A percentile compares a stretch with the other conserved stretches of the same genome.
These are phyloP conservation scores for Criorhina ranunculi DNA, from an alignment of 2,888 invertebrate genomes.

Conservation along the genomic window DNA sequence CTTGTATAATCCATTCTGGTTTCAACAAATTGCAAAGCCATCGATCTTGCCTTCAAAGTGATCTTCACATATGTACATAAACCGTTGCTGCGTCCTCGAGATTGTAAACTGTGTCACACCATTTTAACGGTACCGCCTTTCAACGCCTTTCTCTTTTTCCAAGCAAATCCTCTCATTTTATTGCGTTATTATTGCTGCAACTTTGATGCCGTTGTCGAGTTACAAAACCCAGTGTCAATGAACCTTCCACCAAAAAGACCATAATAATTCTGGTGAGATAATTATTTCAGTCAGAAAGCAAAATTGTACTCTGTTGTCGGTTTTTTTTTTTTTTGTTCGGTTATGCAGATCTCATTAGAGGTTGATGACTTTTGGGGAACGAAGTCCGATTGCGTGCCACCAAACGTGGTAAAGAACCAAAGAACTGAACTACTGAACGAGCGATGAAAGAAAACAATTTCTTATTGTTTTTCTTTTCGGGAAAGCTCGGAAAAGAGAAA, in stretches of 20 bases:
- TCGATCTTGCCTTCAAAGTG: no score
- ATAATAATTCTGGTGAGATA: constrained; percentile 60
- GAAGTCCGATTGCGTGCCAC: constrained; percentile 56
- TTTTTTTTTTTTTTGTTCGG: constrained; percentile 32
- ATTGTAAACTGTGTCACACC: constrained; percentile 49
- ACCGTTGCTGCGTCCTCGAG: no score
- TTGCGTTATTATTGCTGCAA: constrained; percentile 16
- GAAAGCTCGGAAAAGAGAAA: constrained; percentile 66
- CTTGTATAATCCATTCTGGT: no score
- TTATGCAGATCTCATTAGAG: constrained; percentile 66
- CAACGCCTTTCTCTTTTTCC: constrained; percentile 57
- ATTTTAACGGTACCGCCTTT: constrained; percentile 54
- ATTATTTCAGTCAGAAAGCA: constrained; percentile 61
- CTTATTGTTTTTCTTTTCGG: constrained; percentile 59
- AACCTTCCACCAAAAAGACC: constrained; percentile 35
- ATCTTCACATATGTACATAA: no score
- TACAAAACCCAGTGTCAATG: constrained; percentile 56
- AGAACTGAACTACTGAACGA: constrained; percentile 16
- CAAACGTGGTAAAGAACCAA: constrained; percentile 41
- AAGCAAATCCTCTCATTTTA: constrained; percentile 24
- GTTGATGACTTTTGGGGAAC: constrained; percentile 64
- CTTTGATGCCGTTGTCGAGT: constrained; percentile 8
- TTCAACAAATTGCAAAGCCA: no score
- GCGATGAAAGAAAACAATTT: constrained; percentile 32
- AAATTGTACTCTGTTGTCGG: constrained; percentile 35